Percentiles rank a stretch among this genome's conserved stretches.
phyloP scores from a whole-genome alignment of 2,888 invertebrate species.

The Chromoteleia sp. region DNA sequence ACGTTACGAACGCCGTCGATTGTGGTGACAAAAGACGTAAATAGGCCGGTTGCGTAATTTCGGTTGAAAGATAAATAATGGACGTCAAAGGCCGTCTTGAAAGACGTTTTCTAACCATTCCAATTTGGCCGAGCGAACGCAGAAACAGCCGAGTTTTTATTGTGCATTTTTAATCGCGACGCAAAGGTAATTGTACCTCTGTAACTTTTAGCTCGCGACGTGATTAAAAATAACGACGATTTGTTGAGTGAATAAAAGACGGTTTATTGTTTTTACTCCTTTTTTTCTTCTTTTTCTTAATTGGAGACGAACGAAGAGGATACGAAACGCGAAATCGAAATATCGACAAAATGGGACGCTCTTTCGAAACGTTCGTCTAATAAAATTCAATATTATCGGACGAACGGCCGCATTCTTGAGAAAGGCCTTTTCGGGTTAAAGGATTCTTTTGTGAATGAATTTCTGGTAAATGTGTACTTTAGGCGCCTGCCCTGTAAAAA shows the following conservation, averaged over 20 bases:
- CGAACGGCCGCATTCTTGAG: conserved; percentile 2
- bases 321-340: conserved; percentile 2
- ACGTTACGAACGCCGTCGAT: no score
- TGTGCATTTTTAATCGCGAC: no score
- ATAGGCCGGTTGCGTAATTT: conserved; percentile 16
- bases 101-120: conserved; percentile 44
- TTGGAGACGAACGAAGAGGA: neutral
- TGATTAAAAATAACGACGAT: conserved; percentile 48
- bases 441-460: conserved; percentile 26
- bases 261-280: no score
- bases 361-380: conserved; percentile 18
- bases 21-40: conserved; percentile 10
- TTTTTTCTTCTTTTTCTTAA: no score
- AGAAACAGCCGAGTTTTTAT: conserved; percentile 18
- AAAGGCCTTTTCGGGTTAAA: conserved; percentile 17
- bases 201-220: conserved; percentile 12
- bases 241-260: conserved; percentile 34
- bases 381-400: conserved; percentile 24
- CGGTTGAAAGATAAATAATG: conserved; percentile 39
- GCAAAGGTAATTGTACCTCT: conserved; percentile 17
- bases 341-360: neutral
- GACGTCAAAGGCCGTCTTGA: conserved; percentile 21
- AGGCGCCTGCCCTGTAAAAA: no score
- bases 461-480: conserved; percentile 27
- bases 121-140: conserved; percentile 26